phyloP scores from a whole-genome alignment of 1,140 invertebrate genomes.

The Macrosteles quadrilineatus region DNA sequence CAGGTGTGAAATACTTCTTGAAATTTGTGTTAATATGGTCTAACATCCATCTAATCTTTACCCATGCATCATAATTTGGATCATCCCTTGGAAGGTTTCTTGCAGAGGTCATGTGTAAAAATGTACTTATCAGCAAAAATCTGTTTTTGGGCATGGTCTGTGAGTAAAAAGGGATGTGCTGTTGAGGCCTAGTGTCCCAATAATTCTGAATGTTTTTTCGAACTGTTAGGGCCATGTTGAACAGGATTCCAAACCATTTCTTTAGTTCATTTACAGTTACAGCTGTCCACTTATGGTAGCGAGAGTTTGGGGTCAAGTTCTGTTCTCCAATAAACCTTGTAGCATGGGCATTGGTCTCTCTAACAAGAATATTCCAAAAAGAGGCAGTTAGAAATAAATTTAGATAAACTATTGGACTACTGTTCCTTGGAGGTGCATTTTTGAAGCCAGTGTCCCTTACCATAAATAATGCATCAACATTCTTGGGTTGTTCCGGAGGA shows the following conservation, averaged over 20 bases:
- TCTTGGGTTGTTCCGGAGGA: not conserved
- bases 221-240: not conserved
- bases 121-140: not conserved
- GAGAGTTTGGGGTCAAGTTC: not conserved
- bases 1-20: slow-evolving; percentile 15
- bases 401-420: not conserved
- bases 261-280: not conserved
- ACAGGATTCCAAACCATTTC: not conserved
- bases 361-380: not conserved
- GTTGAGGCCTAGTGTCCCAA: not conserved
- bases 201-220: not conserved
- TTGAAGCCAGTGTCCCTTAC: not conserved
- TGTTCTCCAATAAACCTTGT: not conserved
- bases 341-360: not conserved
- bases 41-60: not conserved
- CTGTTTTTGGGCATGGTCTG: not conserved
- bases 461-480: not conserved
- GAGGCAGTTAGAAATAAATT: not conserved
- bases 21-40: slow-evolving; percentile 6
- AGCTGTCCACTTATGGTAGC: not conserved
- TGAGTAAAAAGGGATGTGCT: not conserved
- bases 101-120: not conserved
- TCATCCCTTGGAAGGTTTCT: not conserved
- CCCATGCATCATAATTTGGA: slow-evolving; percentile 9
- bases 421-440: not conserved